Evolutionary conservation across 2,888 invertebrate species (phyloP).

Genomic region (Sarcophaga rosellei): DNA sequence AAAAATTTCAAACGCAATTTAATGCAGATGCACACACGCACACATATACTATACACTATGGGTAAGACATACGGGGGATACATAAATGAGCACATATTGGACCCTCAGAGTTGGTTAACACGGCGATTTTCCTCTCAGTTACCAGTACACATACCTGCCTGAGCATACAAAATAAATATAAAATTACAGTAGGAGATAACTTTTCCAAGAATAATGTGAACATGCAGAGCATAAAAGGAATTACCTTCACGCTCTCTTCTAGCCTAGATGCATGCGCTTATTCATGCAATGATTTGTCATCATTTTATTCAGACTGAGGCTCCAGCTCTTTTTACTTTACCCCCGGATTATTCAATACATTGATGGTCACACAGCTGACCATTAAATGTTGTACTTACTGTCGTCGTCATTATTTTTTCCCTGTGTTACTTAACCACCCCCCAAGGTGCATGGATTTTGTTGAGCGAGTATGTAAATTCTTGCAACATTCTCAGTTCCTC

Average conservation of each 20-base stretch:
- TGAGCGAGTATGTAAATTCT: background rate
- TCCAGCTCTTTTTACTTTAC: background rate
- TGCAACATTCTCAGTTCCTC: background rate
- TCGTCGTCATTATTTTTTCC: background rate
- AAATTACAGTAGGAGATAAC: background rate
- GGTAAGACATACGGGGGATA: background rate
- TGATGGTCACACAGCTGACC: too few relatives aligned
- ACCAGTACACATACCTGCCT: too few relatives aligned
- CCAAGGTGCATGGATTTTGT: background rate
- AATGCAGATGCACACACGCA: constrained; percentile 18
- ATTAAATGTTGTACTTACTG: too few relatives aligned
- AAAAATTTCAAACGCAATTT: constrained; percentile 48
- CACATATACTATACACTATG: background rate
- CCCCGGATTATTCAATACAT: too few relatives aligned
- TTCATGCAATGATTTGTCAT: background rate
- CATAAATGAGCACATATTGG: background rate
- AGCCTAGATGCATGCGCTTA: background rate
- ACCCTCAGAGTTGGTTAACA: constrained; percentile 58
- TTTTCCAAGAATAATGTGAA: background rate
- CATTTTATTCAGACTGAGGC: background rate
- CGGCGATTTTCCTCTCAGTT: constrained; percentile 56
- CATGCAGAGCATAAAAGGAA: background rate
- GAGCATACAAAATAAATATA: background rate
- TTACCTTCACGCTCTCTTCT: background rate
- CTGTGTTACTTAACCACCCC: background rate